Conservation (phyloP, 1,140 invertebrate species). For the Scaptodrosophila lebanonensis region DNA sequence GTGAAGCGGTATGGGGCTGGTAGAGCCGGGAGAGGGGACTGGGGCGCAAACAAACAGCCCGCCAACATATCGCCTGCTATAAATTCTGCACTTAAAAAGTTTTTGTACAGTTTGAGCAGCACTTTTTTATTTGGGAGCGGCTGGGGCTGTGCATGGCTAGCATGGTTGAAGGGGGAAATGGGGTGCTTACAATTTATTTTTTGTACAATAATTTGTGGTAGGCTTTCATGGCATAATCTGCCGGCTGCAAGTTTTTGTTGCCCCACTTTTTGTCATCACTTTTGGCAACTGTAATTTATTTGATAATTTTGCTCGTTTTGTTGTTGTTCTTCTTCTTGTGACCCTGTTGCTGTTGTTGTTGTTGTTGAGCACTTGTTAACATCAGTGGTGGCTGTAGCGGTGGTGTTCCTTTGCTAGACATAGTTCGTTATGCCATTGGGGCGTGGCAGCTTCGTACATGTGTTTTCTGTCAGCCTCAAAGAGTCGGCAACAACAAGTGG, state of each 20-base stretch:
- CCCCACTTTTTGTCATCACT: too few species aligned
- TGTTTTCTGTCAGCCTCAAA: too few species aligned
- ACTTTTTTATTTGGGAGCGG: slow-evolving; percentile 12
- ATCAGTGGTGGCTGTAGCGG: too few species aligned
- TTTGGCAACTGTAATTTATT: too few species aligned
- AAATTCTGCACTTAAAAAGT: slow-evolving; percentile 73
- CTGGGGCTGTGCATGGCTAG: slow-evolving; percentile 27
- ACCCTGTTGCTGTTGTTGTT: slow-evolving; percentile 30
- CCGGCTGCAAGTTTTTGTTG: too few species aligned
- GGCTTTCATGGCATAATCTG: slow-evolving; percentile 25
- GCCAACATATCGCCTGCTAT: slow-evolving; percentile 65
- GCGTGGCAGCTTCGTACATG: too few species aligned
- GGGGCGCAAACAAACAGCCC: slow-evolving; percentile 25
- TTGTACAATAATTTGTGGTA: slow-evolving; percentile 28
- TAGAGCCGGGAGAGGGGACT: neutral
- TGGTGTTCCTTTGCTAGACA: too few species aligned
- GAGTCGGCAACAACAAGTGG: too few species aligned
- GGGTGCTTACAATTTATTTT: slow-evolving; percentile 29
- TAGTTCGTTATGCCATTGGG: too few species aligned
- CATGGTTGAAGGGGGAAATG: too few species aligned
- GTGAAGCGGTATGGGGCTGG: neutral
- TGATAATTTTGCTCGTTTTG: too few species aligned
- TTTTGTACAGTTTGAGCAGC: slow-evolving; percentile 49
- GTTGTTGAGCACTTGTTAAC: too few species aligned
- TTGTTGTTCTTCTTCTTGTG: slow-evolving; percentile 17